phyloP scores from a whole-genome alignment of 2,797 vertebrate genomes.

The Buphagus erythrorhynchus region DNA sequence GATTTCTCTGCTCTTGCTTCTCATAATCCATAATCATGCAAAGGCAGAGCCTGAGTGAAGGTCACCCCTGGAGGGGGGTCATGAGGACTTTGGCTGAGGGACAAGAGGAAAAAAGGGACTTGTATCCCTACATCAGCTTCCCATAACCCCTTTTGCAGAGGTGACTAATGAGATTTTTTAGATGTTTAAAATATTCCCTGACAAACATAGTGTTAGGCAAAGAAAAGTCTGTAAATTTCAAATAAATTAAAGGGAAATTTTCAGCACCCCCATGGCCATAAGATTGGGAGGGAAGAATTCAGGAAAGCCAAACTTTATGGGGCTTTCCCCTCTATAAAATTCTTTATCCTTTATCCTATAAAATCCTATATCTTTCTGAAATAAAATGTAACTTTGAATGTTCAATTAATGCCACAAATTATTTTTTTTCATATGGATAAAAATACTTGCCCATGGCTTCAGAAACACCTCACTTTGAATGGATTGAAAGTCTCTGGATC shows the following conservation, averaged over 20 bases:
- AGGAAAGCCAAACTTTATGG: neutral
- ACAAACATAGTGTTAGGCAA: neutral
- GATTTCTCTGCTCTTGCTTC: neutral
- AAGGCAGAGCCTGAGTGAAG: neutral
- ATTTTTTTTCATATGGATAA: neutral
- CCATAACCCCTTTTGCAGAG: neutral
- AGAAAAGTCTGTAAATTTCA: neutral
- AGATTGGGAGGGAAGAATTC: neutral
- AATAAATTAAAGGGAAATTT: neutral
- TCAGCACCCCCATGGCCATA: rapidly evolving
- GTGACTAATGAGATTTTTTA: neutral
- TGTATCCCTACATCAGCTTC: neutral
- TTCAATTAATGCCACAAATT: neutral
- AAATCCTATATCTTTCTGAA: neutral
- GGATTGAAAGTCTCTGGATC: neutral
- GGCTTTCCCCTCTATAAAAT: neutral
- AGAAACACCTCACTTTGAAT: neutral
- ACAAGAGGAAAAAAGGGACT: neutral
- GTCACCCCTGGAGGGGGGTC: neutral
- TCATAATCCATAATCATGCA: rapidly evolving
- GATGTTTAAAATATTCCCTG: neutral
- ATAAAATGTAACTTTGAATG: neutral
- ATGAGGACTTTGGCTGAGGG: rapidly evolving
- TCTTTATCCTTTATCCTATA: neutral
- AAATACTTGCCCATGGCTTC: neutral